Conservation (phyloP, 2,888 invertebrate genomes). For the Rhagonycha lutea region DNA sequence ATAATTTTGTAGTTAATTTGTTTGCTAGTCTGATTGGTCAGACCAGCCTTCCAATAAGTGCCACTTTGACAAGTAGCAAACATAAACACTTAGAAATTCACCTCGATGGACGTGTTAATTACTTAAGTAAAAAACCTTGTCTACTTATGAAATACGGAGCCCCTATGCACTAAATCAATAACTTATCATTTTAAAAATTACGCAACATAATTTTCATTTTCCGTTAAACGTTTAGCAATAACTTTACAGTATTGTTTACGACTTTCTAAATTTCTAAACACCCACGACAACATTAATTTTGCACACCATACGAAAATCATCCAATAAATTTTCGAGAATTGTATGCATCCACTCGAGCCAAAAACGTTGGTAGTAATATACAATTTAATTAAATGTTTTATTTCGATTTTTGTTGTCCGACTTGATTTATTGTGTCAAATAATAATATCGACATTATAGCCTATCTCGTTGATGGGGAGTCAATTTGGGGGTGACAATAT, state of each 20-base stretch:
- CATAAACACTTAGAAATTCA: background rate
- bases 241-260: background rate
- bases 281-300: background rate
- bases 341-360: background rate
- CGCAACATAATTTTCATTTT: background rate
- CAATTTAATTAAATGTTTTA: background rate
- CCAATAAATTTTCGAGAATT: background rate
- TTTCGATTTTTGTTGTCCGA: background rate
- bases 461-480: slow-evolving; percentile 18
- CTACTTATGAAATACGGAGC: background rate
- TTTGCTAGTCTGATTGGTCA: no score
- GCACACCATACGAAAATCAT: background rate
- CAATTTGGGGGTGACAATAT: slow-evolving; percentile 44
- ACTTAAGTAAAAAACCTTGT: background rate
- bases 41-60: background rate
- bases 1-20: no score
- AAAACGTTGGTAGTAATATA: background rate
- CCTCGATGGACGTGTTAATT: background rate
- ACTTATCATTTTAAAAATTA: background rate
- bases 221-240: background rate
- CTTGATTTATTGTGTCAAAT: background rate
- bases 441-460: slow-evolving; percentile 1
- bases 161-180: background rate
- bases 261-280: slow-evolving; percentile 4
- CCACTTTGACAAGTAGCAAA: background rate